Conservation (phyloP, 1,140 invertebrate genomes). For the Hesperophylax magnus region DNA sequence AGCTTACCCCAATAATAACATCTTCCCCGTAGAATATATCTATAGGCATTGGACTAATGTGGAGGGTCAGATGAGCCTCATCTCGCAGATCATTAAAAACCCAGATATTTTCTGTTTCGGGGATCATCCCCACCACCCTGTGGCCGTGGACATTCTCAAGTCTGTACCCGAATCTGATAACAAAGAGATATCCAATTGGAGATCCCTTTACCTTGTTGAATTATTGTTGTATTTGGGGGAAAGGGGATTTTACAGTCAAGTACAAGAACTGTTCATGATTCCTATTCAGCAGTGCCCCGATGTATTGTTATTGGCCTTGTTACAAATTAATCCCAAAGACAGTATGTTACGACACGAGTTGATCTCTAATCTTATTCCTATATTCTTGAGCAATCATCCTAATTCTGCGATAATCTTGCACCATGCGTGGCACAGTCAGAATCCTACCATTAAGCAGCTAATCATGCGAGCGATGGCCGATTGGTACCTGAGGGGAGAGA, state of each 20-base stretch:
- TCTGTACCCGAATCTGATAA: slow-evolving; percentile 93
- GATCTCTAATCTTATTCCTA: slow-evolving; percentile 87
- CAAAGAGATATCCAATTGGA: slow-evolving; percentile 93
- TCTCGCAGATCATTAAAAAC: slow-evolving; percentile 89
- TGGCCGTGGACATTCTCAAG: slow-evolving; percentile 91
- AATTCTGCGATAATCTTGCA: slow-evolving; percentile 94
- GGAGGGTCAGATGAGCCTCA: slow-evolving; percentile 92
- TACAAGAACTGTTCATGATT: slow-evolving; percentile 93
- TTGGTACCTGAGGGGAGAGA: slow-evolving; percentile 93
- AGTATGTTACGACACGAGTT: slow-evolving; percentile 87
- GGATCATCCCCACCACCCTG: slow-evolving; percentile 89
- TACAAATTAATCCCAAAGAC: slow-evolving; percentile 86
- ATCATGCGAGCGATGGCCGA: slow-evolving; percentile 98
- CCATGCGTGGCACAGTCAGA: slow-evolving; percentile 91
- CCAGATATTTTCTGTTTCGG: slow-evolving; percentile 95
- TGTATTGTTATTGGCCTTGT: slow-evolving; percentile 87
- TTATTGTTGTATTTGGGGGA: slow-evolving; percentile 89
- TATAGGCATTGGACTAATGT: slow-evolving; percentile 94
- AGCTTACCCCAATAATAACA: slow-evolving; percentile 77
- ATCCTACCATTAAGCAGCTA: slow-evolving; percentile 82
- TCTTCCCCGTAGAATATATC: slow-evolving; percentile 91
- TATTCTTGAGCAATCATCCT: slow-evolving; percentile 94
- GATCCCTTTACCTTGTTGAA: slow-evolving; percentile 92
- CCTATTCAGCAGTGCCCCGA: slow-evolving; percentile 95
- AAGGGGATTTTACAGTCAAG: slow-evolving; percentile 83